phyloP scores from a whole-genome alignment of 2,113 vertebrate species.

The Empidonax alnorum region DNA sequence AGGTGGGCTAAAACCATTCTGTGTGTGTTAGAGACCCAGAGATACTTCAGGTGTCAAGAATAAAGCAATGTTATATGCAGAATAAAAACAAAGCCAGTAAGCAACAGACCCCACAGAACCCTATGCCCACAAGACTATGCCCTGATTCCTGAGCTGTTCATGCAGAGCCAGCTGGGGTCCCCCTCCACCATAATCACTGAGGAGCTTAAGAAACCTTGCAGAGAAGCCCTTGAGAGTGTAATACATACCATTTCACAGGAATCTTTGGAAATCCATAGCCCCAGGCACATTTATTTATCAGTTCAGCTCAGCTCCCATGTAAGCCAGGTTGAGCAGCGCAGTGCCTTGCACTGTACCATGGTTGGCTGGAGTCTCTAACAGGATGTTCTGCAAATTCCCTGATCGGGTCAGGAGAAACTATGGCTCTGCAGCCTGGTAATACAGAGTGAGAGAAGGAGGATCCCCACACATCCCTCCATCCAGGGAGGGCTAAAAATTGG shows the following conservation, averaged over 20 bases:
- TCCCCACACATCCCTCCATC: not conserved
- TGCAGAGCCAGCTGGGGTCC: not conserved
- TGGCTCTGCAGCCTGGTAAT: not conserved
- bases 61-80: not conserved
- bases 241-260: not conserved
- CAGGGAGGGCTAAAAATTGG: not conserved
- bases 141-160: not conserved
- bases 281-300: not conserved
- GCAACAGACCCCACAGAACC: not conserved
- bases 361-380: not conserved
- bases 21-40: not conserved
- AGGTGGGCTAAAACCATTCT: not conserved
- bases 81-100: not conserved
- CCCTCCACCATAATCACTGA: not conserved
- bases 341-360: accelerated
- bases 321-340: not conserved
- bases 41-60: not conserved
- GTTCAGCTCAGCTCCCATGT: not conserved
- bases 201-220: not conserved
- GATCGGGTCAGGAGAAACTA: not conserved
- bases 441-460: not conserved
- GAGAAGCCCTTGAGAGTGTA: not conserved
- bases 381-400: not conserved
- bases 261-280: not conserved
- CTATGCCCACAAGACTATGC: not conserved